Evolutionary conservation across 2,888 invertebrate species (phyloP).

Genomic region (Harmothoe impar): DNA sequence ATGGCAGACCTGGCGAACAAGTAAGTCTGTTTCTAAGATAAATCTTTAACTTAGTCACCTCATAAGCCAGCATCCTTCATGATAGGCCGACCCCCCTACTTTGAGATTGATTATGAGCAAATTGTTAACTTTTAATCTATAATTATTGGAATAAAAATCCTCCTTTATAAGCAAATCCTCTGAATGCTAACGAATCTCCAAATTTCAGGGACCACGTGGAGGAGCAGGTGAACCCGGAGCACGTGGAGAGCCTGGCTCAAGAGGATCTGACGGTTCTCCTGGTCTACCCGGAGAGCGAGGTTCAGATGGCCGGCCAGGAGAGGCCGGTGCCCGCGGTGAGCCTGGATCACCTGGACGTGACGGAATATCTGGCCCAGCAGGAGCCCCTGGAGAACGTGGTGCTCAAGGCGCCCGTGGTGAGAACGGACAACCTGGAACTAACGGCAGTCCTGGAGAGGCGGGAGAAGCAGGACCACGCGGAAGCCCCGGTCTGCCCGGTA

Average conservation of each 20-base stretch:
- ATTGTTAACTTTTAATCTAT: too few relatives aligned
- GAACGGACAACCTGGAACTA: conserved; percentile 62
- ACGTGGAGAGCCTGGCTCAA: conserved; percentile 66
- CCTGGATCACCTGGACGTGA: conserved; percentile 59
- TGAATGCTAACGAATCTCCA: too few relatives aligned
- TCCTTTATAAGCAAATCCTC: too few relatives aligned
- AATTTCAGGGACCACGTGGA: conserved; percentile 67
- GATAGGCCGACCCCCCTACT: too few relatives aligned
- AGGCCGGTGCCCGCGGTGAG: conserved; percentile 60
- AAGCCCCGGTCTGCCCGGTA: conserved; percentile 46
- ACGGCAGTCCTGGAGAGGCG: conserved; percentile 44
- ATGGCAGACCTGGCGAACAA: conserved; percentile 64
- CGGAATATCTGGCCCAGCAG: conserved; percentile 68
- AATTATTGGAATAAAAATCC: too few relatives aligned
- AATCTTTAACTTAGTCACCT: too few relatives aligned
- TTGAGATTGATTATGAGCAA: too few relatives aligned
- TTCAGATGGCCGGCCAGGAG: conserved; percentile 61
- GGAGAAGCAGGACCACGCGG: conserved; percentile 61
- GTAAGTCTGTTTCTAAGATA: conserved; percentile 1
- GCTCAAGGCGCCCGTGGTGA: conserved; percentile 83
- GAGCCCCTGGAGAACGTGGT: conserved; percentile 82
- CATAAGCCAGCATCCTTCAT: too few relatives aligned
- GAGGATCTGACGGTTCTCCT: conserved; percentile 65
- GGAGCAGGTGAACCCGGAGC: conserved; percentile 71
- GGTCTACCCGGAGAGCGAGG: conserved; percentile 58